phyloP scores from a whole-genome alignment of 35 echinoderm and acorn worm genomes.

The Apostichopus parvimensis region DNA sequence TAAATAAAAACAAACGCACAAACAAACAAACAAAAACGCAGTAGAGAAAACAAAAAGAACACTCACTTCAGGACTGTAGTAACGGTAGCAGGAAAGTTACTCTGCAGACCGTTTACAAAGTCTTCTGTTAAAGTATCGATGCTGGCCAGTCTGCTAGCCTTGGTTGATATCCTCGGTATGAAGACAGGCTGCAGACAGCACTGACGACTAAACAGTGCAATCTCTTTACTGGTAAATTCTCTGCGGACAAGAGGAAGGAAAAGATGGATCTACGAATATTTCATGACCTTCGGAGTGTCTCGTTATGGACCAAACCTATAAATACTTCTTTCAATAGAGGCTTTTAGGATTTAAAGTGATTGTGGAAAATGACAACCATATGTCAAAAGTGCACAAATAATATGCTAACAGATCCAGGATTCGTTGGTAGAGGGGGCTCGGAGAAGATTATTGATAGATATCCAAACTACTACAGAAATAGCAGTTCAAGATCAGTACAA shows the following conservation, averaged over 20 bases:
- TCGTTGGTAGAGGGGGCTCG: too few relatives aligned
- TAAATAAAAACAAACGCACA: not conserved
- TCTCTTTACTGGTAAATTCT: conserved; percentile 86
- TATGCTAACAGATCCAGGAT: too few relatives aligned
- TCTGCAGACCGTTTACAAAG: conserved; percentile 85
- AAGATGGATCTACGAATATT: too few relatives aligned
- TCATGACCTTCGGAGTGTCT: too few relatives aligned
- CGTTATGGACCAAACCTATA: too few relatives aligned
- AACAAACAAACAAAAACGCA: not conserved
- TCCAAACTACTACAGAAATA: too few relatives aligned
- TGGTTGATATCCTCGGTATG: conserved; percentile 79
- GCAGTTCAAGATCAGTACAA: too few relatives aligned
- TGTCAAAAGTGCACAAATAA: too few relatives aligned
- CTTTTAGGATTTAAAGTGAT: too few relatives aligned
- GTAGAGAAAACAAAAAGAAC: not conserved
- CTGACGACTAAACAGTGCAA: conserved; percentile 71
- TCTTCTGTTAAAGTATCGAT: conserved; percentile 82
- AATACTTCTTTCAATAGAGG: too few relatives aligned
- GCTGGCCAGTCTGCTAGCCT: conserved; percentile 74
- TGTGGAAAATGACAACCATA: too few relatives aligned
- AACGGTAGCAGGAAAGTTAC: conserved; percentile 85
- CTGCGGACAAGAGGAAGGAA: conserved; percentile 18
- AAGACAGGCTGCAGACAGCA: conserved; percentile 67
- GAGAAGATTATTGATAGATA: too few relatives aligned
- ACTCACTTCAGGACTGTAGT: conserved; percentile 85